Percentiles rank a stretch among this genome's conserved stretches.
Evolutionary conservation across 2,113 vertebrate genomes (phyloP).

Genomic region (Indicator maculatus): DNA sequence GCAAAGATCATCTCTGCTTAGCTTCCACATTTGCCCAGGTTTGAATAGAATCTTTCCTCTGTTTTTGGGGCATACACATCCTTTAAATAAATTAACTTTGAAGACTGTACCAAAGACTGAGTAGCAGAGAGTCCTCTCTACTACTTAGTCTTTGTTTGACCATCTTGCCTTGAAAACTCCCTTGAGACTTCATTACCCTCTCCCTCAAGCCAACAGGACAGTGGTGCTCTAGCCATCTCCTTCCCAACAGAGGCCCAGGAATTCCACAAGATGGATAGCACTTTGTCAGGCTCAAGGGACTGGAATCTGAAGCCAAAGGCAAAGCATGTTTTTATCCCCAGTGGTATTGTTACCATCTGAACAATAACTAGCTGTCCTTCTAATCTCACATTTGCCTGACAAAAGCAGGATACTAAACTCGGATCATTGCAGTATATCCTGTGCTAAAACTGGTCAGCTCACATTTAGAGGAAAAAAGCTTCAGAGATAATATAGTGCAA

Average conservation of each 20-base stretch:
- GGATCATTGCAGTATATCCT: background rate
- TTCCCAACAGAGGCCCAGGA: background rate
- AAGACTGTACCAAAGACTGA: background rate
- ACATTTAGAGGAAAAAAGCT: background rate
- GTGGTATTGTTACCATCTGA: background rate
- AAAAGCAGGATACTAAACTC: background rate
- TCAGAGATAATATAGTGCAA: background rate
- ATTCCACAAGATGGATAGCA: background rate
- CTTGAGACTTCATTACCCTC: background rate
- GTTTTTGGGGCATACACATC: background rate
- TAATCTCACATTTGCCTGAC: background rate
- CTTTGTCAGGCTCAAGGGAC: background rate
- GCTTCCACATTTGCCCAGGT: background rate
- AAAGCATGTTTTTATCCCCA: background rate
- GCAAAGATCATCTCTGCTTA: background rate
- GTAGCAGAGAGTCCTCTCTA: background rate
- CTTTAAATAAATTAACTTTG: background rate
- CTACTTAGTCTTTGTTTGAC: background rate
- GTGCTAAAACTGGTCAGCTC: background rate
- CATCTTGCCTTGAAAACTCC: background rate
- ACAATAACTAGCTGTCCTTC: background rate
- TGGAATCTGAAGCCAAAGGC: background rate
- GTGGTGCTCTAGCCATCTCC: background rate
- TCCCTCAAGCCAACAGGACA: background rate
- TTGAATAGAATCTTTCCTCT: background rate